These are phyloP conservation scores for Danaus plexippus DNA, from an alignment of 1,140 invertebrate species.

Conservation along the genomic window DNA sequence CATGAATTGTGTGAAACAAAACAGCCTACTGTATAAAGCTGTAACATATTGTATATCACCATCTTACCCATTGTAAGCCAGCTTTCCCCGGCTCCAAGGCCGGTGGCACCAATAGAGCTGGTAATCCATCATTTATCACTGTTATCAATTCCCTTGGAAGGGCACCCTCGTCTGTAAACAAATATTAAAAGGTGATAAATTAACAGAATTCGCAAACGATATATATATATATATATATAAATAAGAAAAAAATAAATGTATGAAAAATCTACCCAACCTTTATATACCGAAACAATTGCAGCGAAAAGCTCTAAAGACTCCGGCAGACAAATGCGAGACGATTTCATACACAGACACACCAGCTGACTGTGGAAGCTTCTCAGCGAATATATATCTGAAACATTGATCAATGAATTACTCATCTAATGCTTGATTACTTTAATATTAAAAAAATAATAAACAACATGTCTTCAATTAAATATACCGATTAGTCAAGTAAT, in stretches of 20 bases:
- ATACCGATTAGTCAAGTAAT: too few species aligned
- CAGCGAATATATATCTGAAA: slow-evolving; percentile 57
- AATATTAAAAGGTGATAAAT: neutral
- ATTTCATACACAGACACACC: slow-evolving; percentile 53
- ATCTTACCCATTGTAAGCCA: slow-evolving; percentile 55
- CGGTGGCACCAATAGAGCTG: slow-evolving; percentile 51
- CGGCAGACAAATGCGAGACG: slow-evolving; percentile 44
- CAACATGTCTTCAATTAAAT: too few species aligned
- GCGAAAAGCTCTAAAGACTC: slow-evolving; percentile 55
- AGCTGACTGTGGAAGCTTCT: slow-evolving; percentile 46
- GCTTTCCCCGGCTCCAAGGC: slow-evolving; percentile 52
- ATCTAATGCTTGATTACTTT: too few species aligned
- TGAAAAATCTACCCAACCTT: slow-evolving; percentile 30
- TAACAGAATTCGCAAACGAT: too few species aligned
- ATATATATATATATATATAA: too few species aligned
- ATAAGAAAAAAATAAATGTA: neutral
- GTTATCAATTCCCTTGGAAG: slow-evolving; percentile 45
- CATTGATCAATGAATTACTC: too few species aligned
- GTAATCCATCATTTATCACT: slow-evolving; percentile 44
- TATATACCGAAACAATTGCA: slow-evolving; percentile 57
- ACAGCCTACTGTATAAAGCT: too few species aligned
- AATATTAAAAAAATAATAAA: too few species aligned
- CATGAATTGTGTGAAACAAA: too few species aligned
- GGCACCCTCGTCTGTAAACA: slow-evolving; percentile 46
- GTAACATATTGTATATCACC: slow-evolving; percentile 6